Evolutionary conservation across 2,888 invertebrate genomes (phyloP), one percentile per base, ranked within the genome.

Genomic region (Drosophila paramelanica): DNA sequence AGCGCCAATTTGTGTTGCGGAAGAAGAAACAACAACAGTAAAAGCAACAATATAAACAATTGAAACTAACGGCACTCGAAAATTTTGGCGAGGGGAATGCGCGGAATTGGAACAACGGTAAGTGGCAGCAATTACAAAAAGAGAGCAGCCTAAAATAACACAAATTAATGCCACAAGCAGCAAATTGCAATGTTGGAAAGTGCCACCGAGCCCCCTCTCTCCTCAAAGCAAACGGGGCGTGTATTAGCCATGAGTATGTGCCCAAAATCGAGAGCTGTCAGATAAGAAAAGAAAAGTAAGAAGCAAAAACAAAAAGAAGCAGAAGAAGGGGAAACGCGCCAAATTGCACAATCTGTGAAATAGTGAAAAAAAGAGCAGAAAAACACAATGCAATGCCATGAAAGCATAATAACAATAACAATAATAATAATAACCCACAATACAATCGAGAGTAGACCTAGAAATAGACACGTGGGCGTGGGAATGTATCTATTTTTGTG

Each of bases 381-480:
- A 47, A 27, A 58, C 25, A 70, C 64, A 86, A 80, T 77, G 83
- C 83, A 80, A 83, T 83, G 83, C 78, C 86, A 83, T 58, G 64
- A 68, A 73, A 72, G 59, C 55, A 31, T 17, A 50, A 36, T 27
- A 55, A 49, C 27, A 51, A 38, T 39, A 61, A 53, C 38, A 60
- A 25, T 51, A 57, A 53, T 43, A 25, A 49, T 25, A 66, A 43
- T 59, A 60, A 61, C 51, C 17, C 50, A 60, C 61, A 58, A 47
- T 36, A 60, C 57, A 60, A 66, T 58, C 39, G 50, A 62, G 43
- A 39, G 39, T 45, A 72, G 77, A 74, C 84, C 85, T 79, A 84
- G 75, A 85, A 85, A 85, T 85, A 85, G 87, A 79, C 73, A 80
- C 77, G 87, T 85, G 85, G 87, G 85, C 85, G 85, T 85, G 85